Evolutionary conservation across 2,113 vertebrate species (phyloP).

Genomic region (Porphyrio hochstetteri): DNA sequence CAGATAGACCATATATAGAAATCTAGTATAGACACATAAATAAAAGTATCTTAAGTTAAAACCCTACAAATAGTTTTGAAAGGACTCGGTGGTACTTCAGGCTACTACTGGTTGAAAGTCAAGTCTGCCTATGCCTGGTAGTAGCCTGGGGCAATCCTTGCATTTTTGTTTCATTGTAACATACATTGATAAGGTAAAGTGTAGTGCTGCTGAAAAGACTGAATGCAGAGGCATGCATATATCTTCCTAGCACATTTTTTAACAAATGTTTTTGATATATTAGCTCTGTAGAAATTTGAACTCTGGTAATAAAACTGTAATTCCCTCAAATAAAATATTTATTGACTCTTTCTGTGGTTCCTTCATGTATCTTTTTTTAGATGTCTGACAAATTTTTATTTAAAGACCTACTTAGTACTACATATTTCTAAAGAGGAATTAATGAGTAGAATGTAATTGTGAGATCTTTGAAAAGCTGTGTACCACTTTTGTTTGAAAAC

Average conservation of each 20-base stretch:
- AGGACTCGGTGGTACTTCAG: fast-evolving
- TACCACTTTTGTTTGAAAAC: neutral
- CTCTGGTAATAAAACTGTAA: neutral
- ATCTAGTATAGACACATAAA: neutral
- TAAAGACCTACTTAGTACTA: neutral
- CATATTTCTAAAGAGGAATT: neutral
- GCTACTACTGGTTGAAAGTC: neutral
- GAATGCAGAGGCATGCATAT: neutral
- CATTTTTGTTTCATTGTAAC: neutral
- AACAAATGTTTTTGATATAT: neutral
- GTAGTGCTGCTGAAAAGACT: neutral
- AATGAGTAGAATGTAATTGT: neutral
- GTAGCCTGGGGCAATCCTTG: neutral
- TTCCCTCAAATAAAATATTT: neutral
- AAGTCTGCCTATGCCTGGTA: neutral
- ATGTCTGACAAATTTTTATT: neutral
- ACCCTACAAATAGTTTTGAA: neutral
- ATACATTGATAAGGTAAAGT: neutral
- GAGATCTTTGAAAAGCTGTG: neutral
- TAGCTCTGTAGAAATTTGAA: neutral
- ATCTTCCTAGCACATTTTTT: neutral
- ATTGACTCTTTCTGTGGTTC: neutral
- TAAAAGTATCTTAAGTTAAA: neutral
- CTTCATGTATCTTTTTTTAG: neutral
- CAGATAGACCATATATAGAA: too few relatives aligned